These are phyloP conservation scores for Mustela nigripes DNA, from an alignment of 2,113 vertebrate genomes.

Conservation along the genomic window DNA sequence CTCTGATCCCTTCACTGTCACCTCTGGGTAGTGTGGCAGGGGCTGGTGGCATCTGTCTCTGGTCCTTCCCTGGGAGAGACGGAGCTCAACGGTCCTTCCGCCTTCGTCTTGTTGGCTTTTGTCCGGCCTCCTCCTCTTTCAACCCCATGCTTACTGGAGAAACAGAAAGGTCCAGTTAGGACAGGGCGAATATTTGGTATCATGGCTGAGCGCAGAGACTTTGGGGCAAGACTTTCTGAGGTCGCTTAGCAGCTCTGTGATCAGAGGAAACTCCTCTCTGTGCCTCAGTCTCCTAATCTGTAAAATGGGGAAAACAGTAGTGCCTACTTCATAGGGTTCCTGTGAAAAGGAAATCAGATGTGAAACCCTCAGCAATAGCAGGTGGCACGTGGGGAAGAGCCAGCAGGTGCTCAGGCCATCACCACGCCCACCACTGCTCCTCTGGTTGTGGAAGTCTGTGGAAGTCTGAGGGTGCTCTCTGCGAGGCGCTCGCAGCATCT, in stretches of 20 bases:
- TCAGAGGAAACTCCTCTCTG: background rate
- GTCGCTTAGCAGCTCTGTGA: background rate
- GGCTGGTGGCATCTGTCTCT: background rate
- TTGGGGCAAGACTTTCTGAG: background rate
- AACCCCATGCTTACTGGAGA: background rate
- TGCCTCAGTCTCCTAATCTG: background rate
- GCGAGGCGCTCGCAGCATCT: background rate
- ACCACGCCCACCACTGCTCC: background rate
- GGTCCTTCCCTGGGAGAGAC: background rate
- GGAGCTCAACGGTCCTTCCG: background rate
- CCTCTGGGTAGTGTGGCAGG: too few species aligned
- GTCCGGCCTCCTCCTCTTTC: background rate
- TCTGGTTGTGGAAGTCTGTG: background rate
- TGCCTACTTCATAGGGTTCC: background rate
- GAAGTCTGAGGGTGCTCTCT: too few species aligned
- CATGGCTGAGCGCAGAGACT: background rate
- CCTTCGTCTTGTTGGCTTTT: background rate
- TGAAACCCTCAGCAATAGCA: background rate
- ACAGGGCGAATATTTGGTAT: too few species aligned
- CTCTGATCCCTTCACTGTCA: background rate
- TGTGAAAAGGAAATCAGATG: background rate
- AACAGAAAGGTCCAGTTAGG: background rate
- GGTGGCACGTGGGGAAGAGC: rapidly evolving
- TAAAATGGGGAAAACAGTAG: background rate
- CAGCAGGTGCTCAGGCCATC: background rate